Evolutionary conservation across 2,888 invertebrate species (phyloP).

Genomic region (Azorinus chamasolen): DNA sequence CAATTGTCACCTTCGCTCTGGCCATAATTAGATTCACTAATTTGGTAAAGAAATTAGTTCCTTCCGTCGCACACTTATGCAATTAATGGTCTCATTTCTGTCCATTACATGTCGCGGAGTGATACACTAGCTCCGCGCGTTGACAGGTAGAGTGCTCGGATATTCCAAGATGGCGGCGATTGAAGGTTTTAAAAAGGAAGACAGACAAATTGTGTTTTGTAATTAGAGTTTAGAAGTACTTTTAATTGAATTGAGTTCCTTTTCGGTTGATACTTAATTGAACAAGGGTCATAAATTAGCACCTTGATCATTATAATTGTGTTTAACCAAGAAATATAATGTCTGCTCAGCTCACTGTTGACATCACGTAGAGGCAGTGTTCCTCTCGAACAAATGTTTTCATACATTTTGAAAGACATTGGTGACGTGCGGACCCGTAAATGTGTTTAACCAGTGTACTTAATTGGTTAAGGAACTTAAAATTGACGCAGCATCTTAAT

Average conservation of each 20-base stretch:
- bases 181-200: constrained; percentile 18
- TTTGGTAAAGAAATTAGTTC: constrained; percentile 58
- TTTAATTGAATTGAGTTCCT: constrained; percentile 59
- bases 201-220: constrained; percentile 52
- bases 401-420: constrained; percentile 46
- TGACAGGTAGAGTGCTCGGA: background rate
- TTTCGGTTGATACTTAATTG: constrained; percentile 66
- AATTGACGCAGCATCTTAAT: constrained; percentile 57
- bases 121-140: constrained; percentile 34
- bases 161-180: background rate
- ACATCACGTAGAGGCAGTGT: constrained; percentile 31
- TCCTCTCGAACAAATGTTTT: constrained; percentile 60
- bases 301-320: constrained; percentile 54
- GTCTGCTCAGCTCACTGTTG: constrained; percentile 42
- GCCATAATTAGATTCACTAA: constrained; percentile 61
- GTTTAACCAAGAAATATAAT: constrained; percentile 51
- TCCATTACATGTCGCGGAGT: constrained; percentile 58
- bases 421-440: constrained; percentile 37
- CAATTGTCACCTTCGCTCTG: constrained; percentile 43
- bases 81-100: constrained; percentile 55
- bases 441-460: constrained; percentile 60
- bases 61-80: constrained; percentile 57
- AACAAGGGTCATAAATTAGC: constrained; percentile 64
- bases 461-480: constrained; percentile 63
- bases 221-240: constrained; percentile 53